Evolutionary conservation across 30 jellyfish, hydroid and myxozoan genomes (phyloP).

Genomic region (Aurelia aurita complex sp. Pacific): DNA sequence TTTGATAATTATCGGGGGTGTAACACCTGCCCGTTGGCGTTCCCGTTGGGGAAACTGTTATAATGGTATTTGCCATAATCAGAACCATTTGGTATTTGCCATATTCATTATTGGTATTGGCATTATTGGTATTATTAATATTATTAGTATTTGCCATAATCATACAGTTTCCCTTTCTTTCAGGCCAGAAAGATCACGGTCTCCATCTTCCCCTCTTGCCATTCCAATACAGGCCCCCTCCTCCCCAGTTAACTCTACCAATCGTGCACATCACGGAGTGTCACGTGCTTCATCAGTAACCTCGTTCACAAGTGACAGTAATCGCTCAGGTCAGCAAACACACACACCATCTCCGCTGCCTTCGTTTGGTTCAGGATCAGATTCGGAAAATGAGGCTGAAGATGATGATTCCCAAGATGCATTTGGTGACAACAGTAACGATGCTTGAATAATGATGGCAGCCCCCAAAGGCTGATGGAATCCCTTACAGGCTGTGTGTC

Average conservation of each 20-base stretch:
- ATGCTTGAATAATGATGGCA: slow-evolving; percentile 31
- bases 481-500: too few relatives aligned
- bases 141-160: too few relatives aligned
- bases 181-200: slow-evolving; percentile 46
- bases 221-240: slow-evolving; percentile 75
- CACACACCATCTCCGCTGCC: slow-evolving; percentile 83
- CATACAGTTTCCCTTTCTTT: neutral
- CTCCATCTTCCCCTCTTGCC: slow-evolving; percentile 89
- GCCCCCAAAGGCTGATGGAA: neutral
- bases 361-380: slow-evolving; percentile 78
- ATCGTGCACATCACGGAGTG: slow-evolving; percentile 45
- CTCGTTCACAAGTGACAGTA: slow-evolving; percentile 68
- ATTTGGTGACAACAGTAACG: slow-evolving; percentile 60
- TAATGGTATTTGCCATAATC: too few relatives aligned
- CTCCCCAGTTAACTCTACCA: slow-evolving; percentile 62
- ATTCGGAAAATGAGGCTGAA: slow-evolving; percentile 70
- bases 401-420: slow-evolving; percentile 79
- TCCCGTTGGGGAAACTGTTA: too few relatives aligned
- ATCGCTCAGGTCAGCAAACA: slow-evolving; percentile 77
- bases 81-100: too few relatives aligned
- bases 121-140: too few relatives aligned
- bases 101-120: too few relatives aligned
- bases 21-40: too few relatives aligned
- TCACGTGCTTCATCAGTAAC: slow-evolving; percentile 80
- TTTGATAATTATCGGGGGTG: too few relatives aligned